These are phyloP conservation scores for mouse (Mus musculus) DNA, from an alignment of 2,113 vertebrate genomes.

Conservation along the genomic window GRCm39 chr2:77687001-77687500, in stretches of 20 bases:
- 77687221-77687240: neutral
- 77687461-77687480: conserved; percentile 19
- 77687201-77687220: neutral
- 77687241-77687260: neutral
- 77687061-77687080: neutral
- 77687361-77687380: neutral
- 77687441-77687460: conserved; percentile 2
- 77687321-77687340: neutral
- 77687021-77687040: neutral
- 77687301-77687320: neutral
- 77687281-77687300: neutral
- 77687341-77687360: neutral
- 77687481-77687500: neutral
- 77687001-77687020: neutral
- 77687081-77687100: neutral
- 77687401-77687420: neutral
- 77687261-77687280: neutral
- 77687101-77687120: neutral
- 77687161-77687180: neutral
- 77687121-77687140: too few relatives aligned
- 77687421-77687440: conserved; percentile 42
- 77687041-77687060: neutral
- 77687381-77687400: conserved; percentile 13
- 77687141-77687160: neutral
- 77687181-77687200: too few relatives aligned